These are phyloP conservation scores for Rhorus exstirpatorius DNA, from an alignment of 2,888 invertebrate genomes.

Conservation along the genomic window DNA sequence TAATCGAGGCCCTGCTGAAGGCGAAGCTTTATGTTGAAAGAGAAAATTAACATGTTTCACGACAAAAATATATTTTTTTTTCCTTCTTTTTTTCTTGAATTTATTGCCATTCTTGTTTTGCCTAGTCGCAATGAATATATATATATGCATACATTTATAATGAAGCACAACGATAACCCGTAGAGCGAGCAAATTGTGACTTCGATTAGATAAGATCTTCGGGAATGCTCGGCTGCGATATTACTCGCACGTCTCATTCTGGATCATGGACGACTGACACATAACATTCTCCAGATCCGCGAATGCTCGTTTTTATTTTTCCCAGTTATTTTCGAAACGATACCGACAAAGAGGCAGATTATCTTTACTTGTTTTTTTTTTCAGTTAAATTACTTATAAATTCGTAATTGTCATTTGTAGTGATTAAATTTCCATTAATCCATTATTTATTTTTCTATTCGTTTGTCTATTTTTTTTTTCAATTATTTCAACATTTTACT, in stretches of 20 bases:
- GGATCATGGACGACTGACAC: conserved; percentile 51
- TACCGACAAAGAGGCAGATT: neutral
- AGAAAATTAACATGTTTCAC: neutral
- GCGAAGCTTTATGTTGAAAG: neutral
- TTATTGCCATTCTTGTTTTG: neutral
- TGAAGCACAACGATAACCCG: conserved; percentile 56
- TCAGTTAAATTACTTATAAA: too few relatives aligned
- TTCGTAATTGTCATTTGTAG: too few relatives aligned
- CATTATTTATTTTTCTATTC: too few relatives aligned
- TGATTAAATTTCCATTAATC: too few relatives aligned
- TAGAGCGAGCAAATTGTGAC: conserved; percentile 59
- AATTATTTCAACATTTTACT: too few relatives aligned
- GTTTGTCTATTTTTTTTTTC: too few relatives aligned
- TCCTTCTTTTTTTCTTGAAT: neutral
- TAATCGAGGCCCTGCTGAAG: neutral
- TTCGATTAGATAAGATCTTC: conserved; percentile 65
- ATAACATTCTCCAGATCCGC: conserved; percentile 7
- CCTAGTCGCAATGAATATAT: neutral
- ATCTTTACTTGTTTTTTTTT: neutral
- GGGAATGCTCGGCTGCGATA: conserved; percentile 36
- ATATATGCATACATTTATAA: conserved; percentile 12
- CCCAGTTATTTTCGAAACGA: neutral
- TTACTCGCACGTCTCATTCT: conserved; percentile 34
- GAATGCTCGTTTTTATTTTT: neutral
- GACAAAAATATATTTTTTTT: conserved; percentile 18